Percentiles rank a stretch among this genome's conserved stretches.
Evolutionary conservation across 2,113 vertebrate genomes (phyloP).

Genomic region (Burhinus bistriatus): DNA sequence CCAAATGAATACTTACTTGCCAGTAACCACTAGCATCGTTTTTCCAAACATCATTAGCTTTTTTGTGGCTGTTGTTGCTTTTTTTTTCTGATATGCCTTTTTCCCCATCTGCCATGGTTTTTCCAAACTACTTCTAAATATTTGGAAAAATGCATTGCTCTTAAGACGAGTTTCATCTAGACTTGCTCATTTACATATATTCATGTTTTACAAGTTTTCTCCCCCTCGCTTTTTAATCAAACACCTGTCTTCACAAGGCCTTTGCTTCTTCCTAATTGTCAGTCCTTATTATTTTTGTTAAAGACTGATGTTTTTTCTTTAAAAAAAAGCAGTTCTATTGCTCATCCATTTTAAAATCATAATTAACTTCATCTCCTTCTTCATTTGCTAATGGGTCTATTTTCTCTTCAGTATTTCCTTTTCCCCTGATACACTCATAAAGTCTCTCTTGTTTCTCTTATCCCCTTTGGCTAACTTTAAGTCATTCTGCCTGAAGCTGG

Average conservation of each 20-base stretch:
- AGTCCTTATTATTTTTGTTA: constrained; percentile 47
- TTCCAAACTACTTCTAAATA: background rate
- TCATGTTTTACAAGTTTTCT: constrained; percentile 47
- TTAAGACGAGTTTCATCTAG: constrained; percentile 52
- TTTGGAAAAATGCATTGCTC: background rate
- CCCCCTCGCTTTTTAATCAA: constrained; percentile 60
- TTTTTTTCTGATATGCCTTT: background rate
- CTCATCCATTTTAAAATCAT: constrained; percentile 72
- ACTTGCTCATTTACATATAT: constrained; percentile 40
- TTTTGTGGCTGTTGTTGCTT: background rate
- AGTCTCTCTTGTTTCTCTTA: constrained; percentile 11
- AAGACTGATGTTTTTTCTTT: constrained; percentile 34
- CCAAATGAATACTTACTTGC: constrained; percentile 51
- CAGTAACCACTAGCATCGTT: constrained; percentile 40
- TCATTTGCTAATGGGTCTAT: constrained; percentile 70
- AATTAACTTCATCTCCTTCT: constrained; percentile 75
- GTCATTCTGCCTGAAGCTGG: constrained; percentile 12
- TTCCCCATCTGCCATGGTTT: background rate
- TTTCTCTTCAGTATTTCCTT: constrained; percentile 59
- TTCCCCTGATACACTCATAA: constrained; percentile 44
- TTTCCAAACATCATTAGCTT: constrained; percentile 16
- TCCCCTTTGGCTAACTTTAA: constrained; percentile 54
- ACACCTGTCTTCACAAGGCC: constrained; percentile 68
- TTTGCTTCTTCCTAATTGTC: constrained; percentile 22
- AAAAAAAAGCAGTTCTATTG: constrained; percentile 47